Conservation (phyloP, 2,797 vertebrate genomes). For the Euphonia xanthogaster region DNA sequence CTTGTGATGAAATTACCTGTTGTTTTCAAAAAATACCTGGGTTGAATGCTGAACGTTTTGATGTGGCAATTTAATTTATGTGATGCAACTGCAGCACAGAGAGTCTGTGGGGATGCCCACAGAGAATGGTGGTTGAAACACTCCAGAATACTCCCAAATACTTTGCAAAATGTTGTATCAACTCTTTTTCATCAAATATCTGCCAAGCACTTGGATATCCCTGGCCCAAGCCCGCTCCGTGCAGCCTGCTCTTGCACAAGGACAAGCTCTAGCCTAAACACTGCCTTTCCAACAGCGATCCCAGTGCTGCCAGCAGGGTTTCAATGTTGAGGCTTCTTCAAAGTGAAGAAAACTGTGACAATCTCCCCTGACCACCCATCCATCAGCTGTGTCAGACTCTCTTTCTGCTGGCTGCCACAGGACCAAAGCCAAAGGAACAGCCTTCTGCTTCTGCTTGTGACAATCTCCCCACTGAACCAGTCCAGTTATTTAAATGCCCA, state of each 20-base stretch:
- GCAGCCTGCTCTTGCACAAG: neutral
- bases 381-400: fast-evolving
- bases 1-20: neutral
- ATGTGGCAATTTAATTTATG: neutral
- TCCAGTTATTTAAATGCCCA: neutral
- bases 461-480: neutral
- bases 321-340: neutral
- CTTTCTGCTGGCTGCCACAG: neutral
- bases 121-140: neutral
- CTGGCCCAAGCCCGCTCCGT: neutral
- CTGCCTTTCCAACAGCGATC: neutral
- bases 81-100: neutral
- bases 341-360: fast-evolving
- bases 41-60: neutral
- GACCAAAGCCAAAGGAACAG: neutral
- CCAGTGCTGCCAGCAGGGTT: neutral
- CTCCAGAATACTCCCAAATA: neutral
- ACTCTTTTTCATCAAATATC: neutral
- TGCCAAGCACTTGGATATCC: neutral
- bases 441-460: neutral
- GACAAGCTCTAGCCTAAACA: neutral
- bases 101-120: neutral
- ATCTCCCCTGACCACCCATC: neutral
- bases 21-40: neutral
- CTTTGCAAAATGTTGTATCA: neutral